Evolutionary conservation across 2,113 vertebrate species (phyloP), one percentile per base, ranked within the genome.

Genomic region (Grantiella picta): DNA sequence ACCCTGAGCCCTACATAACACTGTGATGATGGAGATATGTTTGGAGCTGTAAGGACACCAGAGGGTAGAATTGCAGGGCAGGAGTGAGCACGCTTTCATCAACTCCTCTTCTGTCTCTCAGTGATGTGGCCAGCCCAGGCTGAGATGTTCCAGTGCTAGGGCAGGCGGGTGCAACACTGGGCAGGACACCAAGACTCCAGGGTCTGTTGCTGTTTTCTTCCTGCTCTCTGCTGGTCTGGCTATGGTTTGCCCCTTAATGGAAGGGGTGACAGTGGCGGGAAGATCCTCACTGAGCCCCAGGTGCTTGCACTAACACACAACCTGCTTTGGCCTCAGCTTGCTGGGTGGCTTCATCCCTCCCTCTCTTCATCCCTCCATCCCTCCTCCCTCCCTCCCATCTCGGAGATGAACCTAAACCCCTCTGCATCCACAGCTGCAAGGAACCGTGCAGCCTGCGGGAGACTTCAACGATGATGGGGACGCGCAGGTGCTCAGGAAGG

Each of bases 401-500:
- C 0, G 0, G 75, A 60, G 44, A 33, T 47, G 44, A 94, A 16
- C 18, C 38, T 56, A 35, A 64, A 22, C 28, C 40, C 33, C 35
- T 94, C 66, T 84, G 69, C 72, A 80, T 49, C 89, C 78, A 36
- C 94, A 99, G 99, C 95, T 98, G 15, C 99, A 97, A 95, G 98
- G 99, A 96, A 99, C 99, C 0, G 80, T 99, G 54, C 86, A 53
- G 17, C 98, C 98, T 0, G 91, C 94, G 0, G 13, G 61, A 23
- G 59, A 86, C 82, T 99, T 99, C 92, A 98, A 99, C 2, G 98
- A 99, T 0, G 98, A 98, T 0, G 98, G 97, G 17, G 99, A 99
- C 2, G 99, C 99, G 1, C 98, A 99, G 94, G 99, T 98, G 10
- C 97, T 99, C 69, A 98, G 99, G 96, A 99, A 99, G 97, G 99